Base-by-base conservation (phyloP, 2,888 invertebrate genomes). In the Microctonus hyperodae region DNA sequence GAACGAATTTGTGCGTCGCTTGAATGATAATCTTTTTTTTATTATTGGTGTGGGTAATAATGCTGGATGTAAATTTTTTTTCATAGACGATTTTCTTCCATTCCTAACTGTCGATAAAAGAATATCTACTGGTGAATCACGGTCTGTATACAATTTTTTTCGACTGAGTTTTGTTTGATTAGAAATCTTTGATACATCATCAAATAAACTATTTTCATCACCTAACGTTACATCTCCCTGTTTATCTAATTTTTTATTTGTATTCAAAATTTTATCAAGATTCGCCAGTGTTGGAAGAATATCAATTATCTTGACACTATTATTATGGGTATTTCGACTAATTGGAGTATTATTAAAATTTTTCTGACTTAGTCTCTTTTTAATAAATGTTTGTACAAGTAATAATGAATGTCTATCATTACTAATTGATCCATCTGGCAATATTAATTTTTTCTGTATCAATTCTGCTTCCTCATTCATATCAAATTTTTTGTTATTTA, bases 51-150 rank as follows among this genome's bases (percentile, higher is more conserved):
- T 50, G 9, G 67, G 55, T 11, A 63, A 20, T 56, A 80, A 63
- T 4, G 79, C 79, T 7, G 79, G 80, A 73, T 79, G 79, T 48
- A 67, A 59, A 55, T 28, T 58, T 37, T 28, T 25, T 37, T 37
- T 22, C n/a, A n/a, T n/a, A 25, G 5, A 23, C n/a, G 2, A 28
- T 11, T 23, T 25, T 7, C 28, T 40, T 7, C 33, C 35, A 23
- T 22, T 66, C 1, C 40, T 56, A 50, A 20, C 56, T 25, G 13
- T 31, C 48, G 61, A 48, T 28, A 44, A 55, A 6, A 70, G 67
- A 6, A 81, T 67, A 66, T 81, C 80, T 16, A 75, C 70, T 5
- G 78, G 77, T 2, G 80, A 80, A 37, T 76, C 64, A 63, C 73
- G 70, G 16, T 68, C 72, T 10, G 69, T 77, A 28, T 76, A 79